Evolutionary conservation across 2,113 vertebrate species (phyloP).

Genomic region (Pollimyrus isidori): DNA sequence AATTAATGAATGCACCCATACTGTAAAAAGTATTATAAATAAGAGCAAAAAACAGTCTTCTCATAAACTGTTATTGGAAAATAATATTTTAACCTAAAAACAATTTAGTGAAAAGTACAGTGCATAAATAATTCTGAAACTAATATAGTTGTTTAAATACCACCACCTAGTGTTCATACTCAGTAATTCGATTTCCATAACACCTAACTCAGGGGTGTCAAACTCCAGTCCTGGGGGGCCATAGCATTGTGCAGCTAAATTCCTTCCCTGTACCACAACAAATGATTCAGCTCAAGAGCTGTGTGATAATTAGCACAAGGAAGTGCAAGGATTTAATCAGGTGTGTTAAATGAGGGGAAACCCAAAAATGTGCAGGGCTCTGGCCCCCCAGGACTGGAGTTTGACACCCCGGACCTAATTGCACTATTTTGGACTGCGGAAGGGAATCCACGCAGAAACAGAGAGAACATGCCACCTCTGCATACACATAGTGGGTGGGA

Average conservation of each 20-base stretch:
- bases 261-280: no score
- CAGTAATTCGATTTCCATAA: background rate
- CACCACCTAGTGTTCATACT: background rate
- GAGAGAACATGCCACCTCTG: background rate
- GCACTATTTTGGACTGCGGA: background rate
- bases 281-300: no score
- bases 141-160: background rate
- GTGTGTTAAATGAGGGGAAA: no score
- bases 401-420: background rate
- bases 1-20: background rate
- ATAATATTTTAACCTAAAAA: background rate
- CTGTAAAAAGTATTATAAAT: background rate
- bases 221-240: background rate
- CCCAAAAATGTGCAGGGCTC: no score
- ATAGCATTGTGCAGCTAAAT: background rate
- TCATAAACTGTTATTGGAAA: background rate
- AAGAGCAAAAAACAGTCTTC: background rate
- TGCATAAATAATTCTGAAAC: background rate
- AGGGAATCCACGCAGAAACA: background rate
- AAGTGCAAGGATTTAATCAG: background rate
- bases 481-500: background rate
- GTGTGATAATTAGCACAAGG: no score
- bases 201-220: background rate
- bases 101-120: background rate
- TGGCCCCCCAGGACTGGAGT: no score